Evolutionary conservation across 2,888 invertebrate species (phyloP), one percentile per base, ranked within the genome.

Genomic region (Drymonia ruficornis): DNA sequence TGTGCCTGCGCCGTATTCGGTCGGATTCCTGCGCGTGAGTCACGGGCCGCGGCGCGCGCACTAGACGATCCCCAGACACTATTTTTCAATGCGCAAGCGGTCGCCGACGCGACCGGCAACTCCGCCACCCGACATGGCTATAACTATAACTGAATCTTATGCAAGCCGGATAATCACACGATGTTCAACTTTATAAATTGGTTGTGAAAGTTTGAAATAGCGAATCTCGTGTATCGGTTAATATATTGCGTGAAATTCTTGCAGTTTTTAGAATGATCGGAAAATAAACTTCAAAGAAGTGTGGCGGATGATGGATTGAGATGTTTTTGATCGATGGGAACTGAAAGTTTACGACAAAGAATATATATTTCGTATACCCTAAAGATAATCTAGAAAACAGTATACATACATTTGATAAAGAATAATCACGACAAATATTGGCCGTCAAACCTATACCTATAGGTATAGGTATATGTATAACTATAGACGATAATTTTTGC

Each of bases 51-150:
- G 74, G 56, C 55, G 65, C 57, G 65, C 42, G 62, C 56, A 65
- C 86, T 86, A 87, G 87, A 87, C 87, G 80, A 71, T 70, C 67
- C 73, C 77, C 86, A 89, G 89, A 89, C 89, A 76, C 79, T 80
- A 83, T 82, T 81, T 80, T 81, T 81, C 79, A 80, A 76, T 69
- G 71, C 72, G 70, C 59, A 66, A 66, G 57, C 70, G 68, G 59
- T 69, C 72, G 69, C 68, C 70, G 61, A 63, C 70, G 66, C 70
- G 56, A 56, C 65, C 55, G 15, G 55, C 48, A 51, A 59, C 64
- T 58, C 61, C 61, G 55, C 60, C 50, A 54, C 70, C 67, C 59
- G 66, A 74, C 69, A 75, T 72, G 73, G 61, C 60, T 71, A 61
- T 68, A 71, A 62, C 60, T 71, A 61, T 68, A 71, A 62, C 48